Evolutionary conservation across 2,113 vertebrate genomes (phyloP), one percentile per base, ranked within the genome.

Genomic region (Platichthys stellatus): DNA sequence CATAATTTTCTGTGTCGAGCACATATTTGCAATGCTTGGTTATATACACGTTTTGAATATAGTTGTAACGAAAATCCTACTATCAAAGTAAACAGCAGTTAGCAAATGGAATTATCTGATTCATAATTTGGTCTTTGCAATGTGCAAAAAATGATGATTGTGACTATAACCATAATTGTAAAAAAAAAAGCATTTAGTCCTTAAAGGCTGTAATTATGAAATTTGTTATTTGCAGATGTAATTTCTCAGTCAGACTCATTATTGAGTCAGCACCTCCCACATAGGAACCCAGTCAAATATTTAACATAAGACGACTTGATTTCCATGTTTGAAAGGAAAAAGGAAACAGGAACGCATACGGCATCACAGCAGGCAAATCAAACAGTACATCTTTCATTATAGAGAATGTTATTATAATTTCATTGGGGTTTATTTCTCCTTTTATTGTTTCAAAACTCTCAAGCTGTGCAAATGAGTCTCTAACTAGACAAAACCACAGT

Each of bases 371-470:
- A 60, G 45, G 57, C 8, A 12, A 73, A 60, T 40, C 59, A 64
- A 20, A 63, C 63, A 75, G 28, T 12, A 24, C 49, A 21, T 69
- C 68, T 61, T 57, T 54, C 26, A 81, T 57, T 47, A 56, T 65
- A 17, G 45, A 76, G 64, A 69, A 23, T 70, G 72, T 75, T 47
- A 74, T 75, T 69, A 74, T 72, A 15, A 58, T 78, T 80, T 84
- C 21, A 65, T 90, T 72, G 63, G 20, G 62, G 72, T 87, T 80
- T 76, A 81, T 85, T 85, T 86, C 61, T 80, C 56, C 24, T 51
- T 78, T 83, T 51, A 71, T 82, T 80, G 83, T 85, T 80, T 85
- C 18, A 47, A 81, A 84, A 64, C 59, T 73, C 64, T 67, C 74
- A 65, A 53, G 72, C 71, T 74, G 79, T 12, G 47, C 63, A 53